Base-by-base conservation (phyloP, 2,113 vertebrate species). In the Megatriorchis doriae region DNA sequence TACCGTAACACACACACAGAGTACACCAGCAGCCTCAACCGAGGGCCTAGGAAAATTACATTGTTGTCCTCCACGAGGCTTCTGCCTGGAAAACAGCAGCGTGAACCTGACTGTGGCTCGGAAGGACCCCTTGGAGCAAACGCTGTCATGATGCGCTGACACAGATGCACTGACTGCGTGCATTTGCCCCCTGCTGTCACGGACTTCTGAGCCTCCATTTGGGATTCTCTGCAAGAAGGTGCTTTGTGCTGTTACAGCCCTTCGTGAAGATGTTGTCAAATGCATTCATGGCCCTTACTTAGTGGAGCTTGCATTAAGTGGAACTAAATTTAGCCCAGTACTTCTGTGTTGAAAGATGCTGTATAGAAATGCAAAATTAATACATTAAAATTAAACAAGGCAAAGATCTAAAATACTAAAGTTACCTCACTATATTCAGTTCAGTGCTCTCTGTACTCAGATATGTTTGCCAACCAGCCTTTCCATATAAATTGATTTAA, bases 381-480 rank as follows among this genome's bases (percentile, higher is more conserved):
- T 73, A 48, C 53, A 93, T 80, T 90, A 92, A 93, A 86, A 81
- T 93, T 74, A 81, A 96, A 80, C 31, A 68, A 95, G 81, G 47
- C 29, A 74, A 89, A 91, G 38, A 55, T 74, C 13, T 71, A 66
- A 92, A 94, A 62, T 11, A 50, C 32, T 67, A 70, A 84, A 40
- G 11, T 53, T 48, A 58, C 12, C 5, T 45, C 25, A 34, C 31
- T 67, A 7, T 31, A 36, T 63, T 72, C 48, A 45, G 15, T 55
- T 85, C 34, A 43, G 36, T 45, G 34, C 12, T 48, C 47, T 81
- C 45, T 88, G 25, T 66, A 42, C 61, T 82, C 42, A 16, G 45
- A 29, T 59, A 68, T 43, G 88, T 94, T 81, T 88, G 26, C 32
- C 47, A 38, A 22, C 14, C 29, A 77, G 16, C 14, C 6, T 52